Conservation (phyloP, 2,113 vertebrate genomes). For the Rhabdomys dilectus region DNA sequence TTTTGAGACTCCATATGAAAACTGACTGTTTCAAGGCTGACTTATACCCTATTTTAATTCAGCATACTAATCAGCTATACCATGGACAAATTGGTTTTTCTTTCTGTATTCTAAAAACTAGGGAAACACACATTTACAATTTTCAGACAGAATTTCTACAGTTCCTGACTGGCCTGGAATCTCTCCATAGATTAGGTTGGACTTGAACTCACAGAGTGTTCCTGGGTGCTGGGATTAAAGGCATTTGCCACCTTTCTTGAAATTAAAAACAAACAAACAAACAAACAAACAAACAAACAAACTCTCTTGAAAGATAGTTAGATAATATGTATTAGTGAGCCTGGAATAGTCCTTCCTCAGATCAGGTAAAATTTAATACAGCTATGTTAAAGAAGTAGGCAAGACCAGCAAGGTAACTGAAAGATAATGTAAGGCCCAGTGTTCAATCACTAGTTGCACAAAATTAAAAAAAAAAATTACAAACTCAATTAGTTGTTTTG, state of each 20-base stretch:
- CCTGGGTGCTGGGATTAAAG: neutral
- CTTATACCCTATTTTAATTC: slow-evolving; percentile 38
- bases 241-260: neutral
- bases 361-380: slow-evolving; percentile 36
- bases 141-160: neutral
- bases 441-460: neutral
- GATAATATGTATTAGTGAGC: neutral
- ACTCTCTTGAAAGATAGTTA: slow-evolving; percentile 37
- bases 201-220: neutral
- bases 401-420: neutral
- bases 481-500: neutral
- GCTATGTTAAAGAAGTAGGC: slow-evolving; percentile 22
- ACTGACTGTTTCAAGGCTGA: slow-evolving; percentile 37
- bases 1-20: slow-evolving; percentile 54
- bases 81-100: slow-evolving; percentile 7
- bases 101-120: slow-evolving; percentile 28
- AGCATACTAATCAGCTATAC: slow-evolving; percentile 18
- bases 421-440: neutral
- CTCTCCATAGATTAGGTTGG: neutral
- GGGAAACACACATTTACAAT: neutral
- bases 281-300: neutral
- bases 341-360: neutral
- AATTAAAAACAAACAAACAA: neutral
- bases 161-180: neutral
- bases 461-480: neutral